Evolutionary conservation across 2,888 invertebrate genomes (phyloP).

Genomic region (Pseudeuparius sepicola): DNA sequence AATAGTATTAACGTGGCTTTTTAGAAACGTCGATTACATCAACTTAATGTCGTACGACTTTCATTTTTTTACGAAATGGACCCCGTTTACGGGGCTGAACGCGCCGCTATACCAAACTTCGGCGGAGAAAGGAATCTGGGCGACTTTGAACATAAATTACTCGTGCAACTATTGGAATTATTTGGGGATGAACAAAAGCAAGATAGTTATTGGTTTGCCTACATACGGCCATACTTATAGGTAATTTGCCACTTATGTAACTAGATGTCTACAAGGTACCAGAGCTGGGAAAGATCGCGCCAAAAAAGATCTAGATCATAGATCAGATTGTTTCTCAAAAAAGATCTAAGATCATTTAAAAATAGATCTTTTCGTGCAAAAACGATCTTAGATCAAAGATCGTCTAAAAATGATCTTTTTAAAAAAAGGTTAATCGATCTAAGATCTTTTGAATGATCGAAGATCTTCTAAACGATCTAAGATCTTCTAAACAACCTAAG

Average conservation of each 20-base stretch:
- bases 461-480: too few relatives aligned
- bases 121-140: constrained; percentile 52
- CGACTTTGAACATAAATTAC: constrained; percentile 71
- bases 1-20: constrained; percentile 19
- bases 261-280: too few relatives aligned
- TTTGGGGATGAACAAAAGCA: constrained; percentile 65
- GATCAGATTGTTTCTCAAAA: too few relatives aligned
- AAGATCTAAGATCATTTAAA: too few relatives aligned
- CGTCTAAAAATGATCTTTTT: too few relatives aligned
- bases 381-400: too few relatives aligned
- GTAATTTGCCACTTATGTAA: constrained; percentile 38
- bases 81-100: constrained; percentile 78
- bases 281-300: too few relatives aligned
- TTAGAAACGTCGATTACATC: constrained; percentile 66
- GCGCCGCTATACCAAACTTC: constrained; percentile 61
- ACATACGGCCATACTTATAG: constrained; percentile 76
- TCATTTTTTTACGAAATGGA: constrained; percentile 63
- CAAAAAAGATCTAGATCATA: too few relatives aligned
- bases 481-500: too few relatives aligned
- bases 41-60: constrained; percentile 91
- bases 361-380: too few relatives aligned
- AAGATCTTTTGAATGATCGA: too few relatives aligned
- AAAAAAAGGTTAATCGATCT: too few relatives aligned
- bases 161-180: constrained; percentile 66
- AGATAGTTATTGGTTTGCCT: constrained; percentile 77